Percentiles rank a stretch among this genome's conserved stretches.
Evolutionary conservation across 2,113 vertebrate genomes (phyloP).

Genomic region (Plecturocebus donacophilus): DNA sequence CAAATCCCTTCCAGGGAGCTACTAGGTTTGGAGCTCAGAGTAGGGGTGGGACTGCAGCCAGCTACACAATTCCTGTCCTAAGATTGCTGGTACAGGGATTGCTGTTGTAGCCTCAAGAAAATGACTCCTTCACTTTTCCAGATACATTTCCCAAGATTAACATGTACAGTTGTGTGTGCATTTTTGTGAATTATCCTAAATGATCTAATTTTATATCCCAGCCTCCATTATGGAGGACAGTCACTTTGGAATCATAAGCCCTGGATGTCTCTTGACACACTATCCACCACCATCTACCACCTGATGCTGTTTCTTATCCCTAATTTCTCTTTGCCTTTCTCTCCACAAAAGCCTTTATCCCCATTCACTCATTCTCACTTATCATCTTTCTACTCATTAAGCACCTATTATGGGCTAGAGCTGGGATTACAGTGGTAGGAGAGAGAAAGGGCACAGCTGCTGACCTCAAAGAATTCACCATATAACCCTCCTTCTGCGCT

Average conservation of each 20-base stretch:
- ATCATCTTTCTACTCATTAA: neutral
- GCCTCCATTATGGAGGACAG: neutral
- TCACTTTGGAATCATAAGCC: neutral
- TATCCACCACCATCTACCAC: neutral
- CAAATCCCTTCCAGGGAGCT: neutral
- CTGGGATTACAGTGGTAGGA: neutral
- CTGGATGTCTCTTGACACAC: neutral
- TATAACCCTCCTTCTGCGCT: neutral
- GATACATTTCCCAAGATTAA: neutral
- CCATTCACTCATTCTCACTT: neutral
- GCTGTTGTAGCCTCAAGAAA: neutral
- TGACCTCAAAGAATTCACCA: neutral
- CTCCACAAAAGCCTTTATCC: neutral
- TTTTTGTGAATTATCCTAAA: neutral
- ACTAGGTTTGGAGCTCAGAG: neutral
- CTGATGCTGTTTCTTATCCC: neutral
- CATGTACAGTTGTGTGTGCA: neutral
- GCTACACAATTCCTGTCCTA: neutral
- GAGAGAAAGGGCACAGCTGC: neutral
- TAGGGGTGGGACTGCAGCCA: neutral
- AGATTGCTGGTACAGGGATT: neutral
- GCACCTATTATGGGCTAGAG: neutral
- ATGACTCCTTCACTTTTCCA: neutral
- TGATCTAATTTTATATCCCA: neutral
- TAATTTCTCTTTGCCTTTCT: neutral